These are phyloP conservation scores for Oeneis ivallda DNA, from an alignment of 2,888 invertebrate genomes.

Conservation along the genomic window DNA sequence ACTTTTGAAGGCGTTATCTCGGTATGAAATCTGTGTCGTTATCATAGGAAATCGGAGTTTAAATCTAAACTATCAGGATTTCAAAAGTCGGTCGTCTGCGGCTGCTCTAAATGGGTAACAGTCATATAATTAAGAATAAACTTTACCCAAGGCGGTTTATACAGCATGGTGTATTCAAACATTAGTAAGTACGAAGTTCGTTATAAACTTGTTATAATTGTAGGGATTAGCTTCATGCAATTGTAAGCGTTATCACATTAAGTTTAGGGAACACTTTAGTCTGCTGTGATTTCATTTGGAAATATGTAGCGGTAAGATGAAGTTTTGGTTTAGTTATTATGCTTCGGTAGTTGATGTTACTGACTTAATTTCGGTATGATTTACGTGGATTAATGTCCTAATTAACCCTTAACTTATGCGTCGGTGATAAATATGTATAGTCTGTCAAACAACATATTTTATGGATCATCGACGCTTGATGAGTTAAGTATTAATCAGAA, in stretches of 20 bases:
- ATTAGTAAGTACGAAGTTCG: slow-evolving; percentile 33
- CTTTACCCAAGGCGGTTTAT: slow-evolving; percentile 35
- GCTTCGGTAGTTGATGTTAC: slow-evolving; percentile 6
- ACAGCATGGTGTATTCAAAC: slow-evolving; percentile 32
- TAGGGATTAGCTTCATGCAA: slow-evolving; percentile 14
- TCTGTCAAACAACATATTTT: no score
- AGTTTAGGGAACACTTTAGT: background rate
- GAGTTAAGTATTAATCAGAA: no score
- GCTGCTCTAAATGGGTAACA: slow-evolving; percentile 7
- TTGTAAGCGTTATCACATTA: background rate
- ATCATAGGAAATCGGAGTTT: no score
- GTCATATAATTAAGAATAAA: slow-evolving; percentile 36
- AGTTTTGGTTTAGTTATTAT: slow-evolving; percentile 15
- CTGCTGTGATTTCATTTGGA: slow-evolving; percentile 1
- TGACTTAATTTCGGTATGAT: slow-evolving; percentile 3
- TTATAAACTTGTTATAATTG: slow-evolving; percentile 35
- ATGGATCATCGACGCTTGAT: no score
- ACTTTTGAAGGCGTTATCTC: no score
- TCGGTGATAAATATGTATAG: no score
- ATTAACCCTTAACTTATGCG: background rate
- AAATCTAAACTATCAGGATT: background rate
- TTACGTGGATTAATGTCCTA: slow-evolving; percentile 8
- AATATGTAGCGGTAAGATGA: slow-evolving; percentile 10
- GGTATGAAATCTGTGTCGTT: no score
- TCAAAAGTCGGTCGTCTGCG: background rate